These are phyloP conservation scores for Doryteuthis pealeii DNA, from an alignment of 1,140 invertebrate genomes.

Conservation along the genomic window DNA sequence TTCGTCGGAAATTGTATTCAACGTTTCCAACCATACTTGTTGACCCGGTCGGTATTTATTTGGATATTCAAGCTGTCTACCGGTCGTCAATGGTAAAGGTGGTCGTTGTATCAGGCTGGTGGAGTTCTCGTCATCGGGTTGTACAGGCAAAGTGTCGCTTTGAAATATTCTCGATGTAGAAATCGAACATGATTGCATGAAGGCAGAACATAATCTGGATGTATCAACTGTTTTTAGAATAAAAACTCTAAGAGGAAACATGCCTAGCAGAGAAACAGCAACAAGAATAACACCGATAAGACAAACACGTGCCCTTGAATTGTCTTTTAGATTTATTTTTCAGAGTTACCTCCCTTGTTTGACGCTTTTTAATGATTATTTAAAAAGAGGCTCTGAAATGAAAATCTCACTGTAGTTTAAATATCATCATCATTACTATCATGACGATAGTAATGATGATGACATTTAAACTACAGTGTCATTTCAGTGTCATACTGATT, in stretches of 20 bases:
- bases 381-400: too few relatives aligned
- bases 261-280: not conserved
- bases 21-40: conserved; percentile 90
- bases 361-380: too few relatives aligned
- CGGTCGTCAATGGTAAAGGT: conserved; percentile 40
- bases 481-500: too few relatives aligned
- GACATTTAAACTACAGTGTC: too few relatives aligned
- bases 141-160: not conserved
- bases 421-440: too few relatives aligned
- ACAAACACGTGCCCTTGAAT: not conserved
- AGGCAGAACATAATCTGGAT: not conserved
- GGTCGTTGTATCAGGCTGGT: not conserved
- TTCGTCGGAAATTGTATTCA: conserved; percentile 76
- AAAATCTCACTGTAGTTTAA: too few relatives aligned
- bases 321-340: not conserved
- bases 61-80: conserved; percentile 47
- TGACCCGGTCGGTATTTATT: conserved; percentile 60
- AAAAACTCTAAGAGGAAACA: not conserved
- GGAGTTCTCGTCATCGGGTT: not conserved
- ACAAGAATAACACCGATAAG: not conserved
- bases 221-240: not conserved
- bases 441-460: too few relatives aligned
- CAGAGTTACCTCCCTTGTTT: too few relatives aligned
- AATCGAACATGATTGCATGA: not conserved
- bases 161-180: not conserved